A percentile compares a stretch with the other conserved stretches of the same genome.
Evolutionary conservation across 2,888 invertebrate genomes (phyloP).

Genomic region (Tuberolachnus salignus): DNA sequence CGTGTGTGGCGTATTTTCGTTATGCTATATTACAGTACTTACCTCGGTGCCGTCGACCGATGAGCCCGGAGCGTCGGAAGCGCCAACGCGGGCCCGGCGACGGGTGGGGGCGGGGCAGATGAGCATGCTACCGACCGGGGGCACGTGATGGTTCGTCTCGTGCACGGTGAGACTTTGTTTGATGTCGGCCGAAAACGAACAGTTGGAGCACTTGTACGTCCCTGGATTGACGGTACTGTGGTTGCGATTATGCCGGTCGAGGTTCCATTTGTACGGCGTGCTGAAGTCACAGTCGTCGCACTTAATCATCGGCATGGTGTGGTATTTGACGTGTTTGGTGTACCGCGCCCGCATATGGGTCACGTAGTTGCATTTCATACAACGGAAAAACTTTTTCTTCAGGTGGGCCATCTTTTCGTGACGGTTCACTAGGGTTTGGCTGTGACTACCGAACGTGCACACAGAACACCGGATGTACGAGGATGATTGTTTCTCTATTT

Average conservation of each 20-base stretch:
- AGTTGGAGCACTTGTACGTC: conserved; percentile 83
- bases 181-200: conserved; percentile 89
- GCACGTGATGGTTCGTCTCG: conserved; percentile 88
- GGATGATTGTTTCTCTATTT: conserved; percentile 19
- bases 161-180: conserved; percentile 90
- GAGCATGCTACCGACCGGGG: conserved; percentile 71
- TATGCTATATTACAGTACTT: background rate
- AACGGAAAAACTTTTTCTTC: conserved; percentile 82
- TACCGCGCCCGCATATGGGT: conserved; percentile 88
- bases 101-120: conserved; percentile 59
- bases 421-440: conserved; percentile 70
- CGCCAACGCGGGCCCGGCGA: conserved; percentile 77
- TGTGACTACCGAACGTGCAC: conserved; percentile 72
- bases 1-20: too few relatives aligned
- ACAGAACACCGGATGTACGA: conserved; percentile 66
- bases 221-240: conserved; percentile 76
- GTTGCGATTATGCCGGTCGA: conserved; percentile 91
- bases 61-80: conserved; percentile 67
- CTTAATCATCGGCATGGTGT: conserved; percentile 93
- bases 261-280: conserved; percentile 83
- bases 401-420: conserved; percentile 80
- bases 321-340: conserved; percentile 91
- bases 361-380: conserved; percentile 87
- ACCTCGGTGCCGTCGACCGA: conserved; percentile 61
- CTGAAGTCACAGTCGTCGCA: conserved; percentile 92